Evolutionary conservation across 2,113 vertebrate genomes (phyloP).

Genomic region (Clupea harengus): DNA sequence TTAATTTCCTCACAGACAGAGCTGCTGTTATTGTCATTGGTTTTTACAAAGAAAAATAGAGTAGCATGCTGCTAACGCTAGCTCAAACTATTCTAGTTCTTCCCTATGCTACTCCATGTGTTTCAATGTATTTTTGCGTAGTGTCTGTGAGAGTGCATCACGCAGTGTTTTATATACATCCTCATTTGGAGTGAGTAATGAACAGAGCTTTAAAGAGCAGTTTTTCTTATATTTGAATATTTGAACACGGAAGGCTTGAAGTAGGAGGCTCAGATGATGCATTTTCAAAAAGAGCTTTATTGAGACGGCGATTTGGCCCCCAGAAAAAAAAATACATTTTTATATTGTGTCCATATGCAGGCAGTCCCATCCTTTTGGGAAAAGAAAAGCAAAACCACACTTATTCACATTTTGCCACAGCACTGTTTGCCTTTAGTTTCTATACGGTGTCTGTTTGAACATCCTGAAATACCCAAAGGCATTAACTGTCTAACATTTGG

Average conservation of each 20-base stretch:
- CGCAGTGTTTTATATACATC: not conserved
- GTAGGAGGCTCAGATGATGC: constrained; percentile 15
- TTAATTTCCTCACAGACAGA: not conserved
- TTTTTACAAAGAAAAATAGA: not conserved
- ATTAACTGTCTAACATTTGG: not conserved
- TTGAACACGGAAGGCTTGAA: not conserved
- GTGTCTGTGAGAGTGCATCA: not conserved
- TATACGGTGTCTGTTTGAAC: not conserved
- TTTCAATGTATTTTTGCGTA: not conserved
- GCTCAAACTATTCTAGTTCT: not conserved
- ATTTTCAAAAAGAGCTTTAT: constrained; percentile 54
- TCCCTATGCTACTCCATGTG: not conserved
- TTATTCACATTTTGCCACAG: not conserved
- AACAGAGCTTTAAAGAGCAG: not conserved
- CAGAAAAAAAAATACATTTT: constrained; percentile 38
- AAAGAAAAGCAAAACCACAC: not conserved
- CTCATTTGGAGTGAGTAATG: not conserved
- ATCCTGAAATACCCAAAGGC: not conserved
- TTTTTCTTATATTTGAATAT: not conserved
- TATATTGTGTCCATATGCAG: constrained; percentile 36
- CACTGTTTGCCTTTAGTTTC: not conserved
- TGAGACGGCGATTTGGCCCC: constrained; percentile 64
- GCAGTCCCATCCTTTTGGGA: not conserved
- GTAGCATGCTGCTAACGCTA: not conserved
- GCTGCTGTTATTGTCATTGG: not conserved